Evolutionary conservation across 2,888 invertebrate genomes (phyloP).

Genomic region (Chalcis sispes): DNA sequence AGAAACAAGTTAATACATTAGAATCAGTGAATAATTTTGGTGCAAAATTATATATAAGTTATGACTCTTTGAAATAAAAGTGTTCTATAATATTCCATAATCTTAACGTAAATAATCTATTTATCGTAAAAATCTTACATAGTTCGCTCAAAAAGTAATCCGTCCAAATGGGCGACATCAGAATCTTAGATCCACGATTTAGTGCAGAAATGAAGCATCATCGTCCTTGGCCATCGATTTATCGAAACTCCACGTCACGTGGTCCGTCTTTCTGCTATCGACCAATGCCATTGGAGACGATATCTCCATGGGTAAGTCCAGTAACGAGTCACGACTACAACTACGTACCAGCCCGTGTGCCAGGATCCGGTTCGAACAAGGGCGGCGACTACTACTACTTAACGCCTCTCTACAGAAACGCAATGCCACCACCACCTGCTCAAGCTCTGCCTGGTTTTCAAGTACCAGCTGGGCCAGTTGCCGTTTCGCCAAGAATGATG

Average conservation of each 20-base stretch:
- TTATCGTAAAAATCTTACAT: no score
- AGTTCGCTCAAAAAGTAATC: not conserved
- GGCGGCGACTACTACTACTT: constrained; percentile 81
- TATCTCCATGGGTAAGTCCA: constrained; percentile 78
- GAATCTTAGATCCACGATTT: constrained; percentile 77
- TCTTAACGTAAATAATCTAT: no score
- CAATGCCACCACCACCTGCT: constrained; percentile 78
- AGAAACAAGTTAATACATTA: no score
- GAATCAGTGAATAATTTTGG: no score
- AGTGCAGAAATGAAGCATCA: constrained; percentile 77
- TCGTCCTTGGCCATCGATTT: constrained; percentile 83
- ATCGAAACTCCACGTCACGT: constrained; percentile 74
- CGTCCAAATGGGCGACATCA: constrained; percentile 78
- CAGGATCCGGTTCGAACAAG: constrained; percentile 69
- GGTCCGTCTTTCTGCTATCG: constrained; percentile 75
- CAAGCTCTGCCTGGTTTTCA: constrained; percentile 63
- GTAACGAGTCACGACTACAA: constrained; percentile 77
- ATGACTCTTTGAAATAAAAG: no score
- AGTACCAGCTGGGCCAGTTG: constrained; percentile 64
- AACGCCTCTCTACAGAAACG: constrained; percentile 83
- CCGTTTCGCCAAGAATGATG: constrained; percentile 70
- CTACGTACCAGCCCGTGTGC: constrained; percentile 78
- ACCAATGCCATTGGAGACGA: constrained; percentile 76
- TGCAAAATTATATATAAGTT: no score
- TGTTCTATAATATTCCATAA: no score